Conservation (phyloP, 2,888 invertebrate genomes). For the Apantesis nais region DNA sequence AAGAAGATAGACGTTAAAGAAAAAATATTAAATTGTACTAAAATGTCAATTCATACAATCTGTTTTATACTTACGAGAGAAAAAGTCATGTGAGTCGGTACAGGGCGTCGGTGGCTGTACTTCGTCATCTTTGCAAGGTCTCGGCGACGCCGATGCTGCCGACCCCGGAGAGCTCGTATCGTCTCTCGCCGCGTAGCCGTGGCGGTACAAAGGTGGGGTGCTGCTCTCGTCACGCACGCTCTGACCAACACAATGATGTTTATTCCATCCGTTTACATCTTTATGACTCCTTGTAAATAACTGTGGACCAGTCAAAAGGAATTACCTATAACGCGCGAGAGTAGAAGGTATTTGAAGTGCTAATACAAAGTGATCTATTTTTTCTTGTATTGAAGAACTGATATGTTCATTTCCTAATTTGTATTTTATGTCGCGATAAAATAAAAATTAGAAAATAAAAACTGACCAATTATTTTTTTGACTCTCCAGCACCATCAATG, state of each 20-base stretch:
- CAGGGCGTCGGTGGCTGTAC: slow-evolving; percentile 65
- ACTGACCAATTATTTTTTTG: too few species aligned
- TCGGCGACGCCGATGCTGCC: slow-evolving; percentile 80
- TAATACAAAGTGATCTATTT: neutral
- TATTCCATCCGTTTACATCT: slow-evolving; percentile 14
- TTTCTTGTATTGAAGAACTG: neutral
- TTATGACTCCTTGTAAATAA: slow-evolving; percentile 13
- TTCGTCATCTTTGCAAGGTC: slow-evolving; percentile 81
- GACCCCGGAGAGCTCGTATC: slow-evolving; percentile 83
- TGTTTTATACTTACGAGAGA: slow-evolving; percentile 66
- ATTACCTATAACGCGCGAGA: slow-evolving; percentile 11
- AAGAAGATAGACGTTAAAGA: neutral
- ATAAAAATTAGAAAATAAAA: too few species aligned
- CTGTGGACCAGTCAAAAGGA: slow-evolving; percentile 17
- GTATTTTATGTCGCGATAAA: too few species aligned
- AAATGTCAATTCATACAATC: neutral
- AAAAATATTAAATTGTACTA: neutral
- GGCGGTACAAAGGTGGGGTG: slow-evolving; percentile 80
- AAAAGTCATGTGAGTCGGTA: slow-evolving; percentile 80
- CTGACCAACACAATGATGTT: slow-evolving; percentile 43
- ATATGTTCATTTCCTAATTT: too few species aligned
- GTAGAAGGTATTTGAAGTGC: neutral
- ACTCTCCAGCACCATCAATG: too few species aligned
- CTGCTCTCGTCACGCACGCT: slow-evolving; percentile 77
- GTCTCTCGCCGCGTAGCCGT: slow-evolving; percentile 72